These are phyloP conservation scores for Hirtodrosophila confusa DNA, from an alignment of 2,888 invertebrate genomes.

Conservation along the genomic window DNA sequence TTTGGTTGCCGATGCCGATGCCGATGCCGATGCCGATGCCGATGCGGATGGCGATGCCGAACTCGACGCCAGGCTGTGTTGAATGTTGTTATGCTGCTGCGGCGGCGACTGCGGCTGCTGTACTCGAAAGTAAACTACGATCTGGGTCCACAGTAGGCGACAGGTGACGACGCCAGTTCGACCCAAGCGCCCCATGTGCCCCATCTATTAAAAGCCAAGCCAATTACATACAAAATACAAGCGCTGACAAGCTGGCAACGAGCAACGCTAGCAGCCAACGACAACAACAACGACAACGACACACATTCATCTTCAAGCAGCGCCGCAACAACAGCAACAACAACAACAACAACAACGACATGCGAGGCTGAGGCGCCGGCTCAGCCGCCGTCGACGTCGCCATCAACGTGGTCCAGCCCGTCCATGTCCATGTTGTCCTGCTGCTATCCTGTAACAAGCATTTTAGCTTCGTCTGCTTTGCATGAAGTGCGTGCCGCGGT, in stretches of 20 bases:
- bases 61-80: neutral
- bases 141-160: constrained; percentile 63
- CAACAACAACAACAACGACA: constrained; percentile 38
- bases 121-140: constrained; percentile 48
- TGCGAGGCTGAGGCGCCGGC: constrained; percentile 62
- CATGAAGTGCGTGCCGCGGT: constrained; percentile 63
- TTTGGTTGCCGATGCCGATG: constrained; percentile 58
- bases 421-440: constrained; percentile 32
- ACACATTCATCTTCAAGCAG: constrained; percentile 74
- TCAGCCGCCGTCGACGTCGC: constrained; percentile 53
- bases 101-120: constrained; percentile 28
- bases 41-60: constrained; percentile 8
- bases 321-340: constrained; percentile 47
- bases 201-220: constrained; percentile 63
- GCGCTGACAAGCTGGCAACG: constrained; percentile 65
- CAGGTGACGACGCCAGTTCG: constrained; percentile 70
- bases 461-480: constrained; percentile 46
- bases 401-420: constrained; percentile 1
- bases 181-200: constrained; percentile 23
- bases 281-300: constrained; percentile 53
- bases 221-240: constrained; percentile 78
- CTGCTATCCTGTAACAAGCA: constrained; percentile 65
- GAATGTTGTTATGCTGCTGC: constrained; percentile 1
- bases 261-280: constrained; percentile 24
- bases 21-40: constrained; percentile 12